Conservation (phyloP, 2,888 invertebrate genomes). For the Eulithis prunata region DNA sequence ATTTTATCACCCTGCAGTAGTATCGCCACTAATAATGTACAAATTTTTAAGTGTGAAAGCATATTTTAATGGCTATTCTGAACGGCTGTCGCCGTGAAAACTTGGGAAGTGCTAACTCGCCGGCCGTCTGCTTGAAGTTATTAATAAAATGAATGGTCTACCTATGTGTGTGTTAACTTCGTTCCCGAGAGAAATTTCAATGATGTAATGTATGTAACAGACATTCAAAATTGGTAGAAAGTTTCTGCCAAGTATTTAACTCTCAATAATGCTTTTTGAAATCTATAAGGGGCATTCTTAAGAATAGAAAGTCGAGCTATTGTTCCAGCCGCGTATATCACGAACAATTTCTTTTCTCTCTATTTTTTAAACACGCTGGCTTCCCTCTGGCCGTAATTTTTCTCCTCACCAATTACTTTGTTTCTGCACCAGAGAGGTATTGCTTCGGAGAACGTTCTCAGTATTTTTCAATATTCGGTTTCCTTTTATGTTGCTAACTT, state of each 20-base stretch:
- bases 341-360: constrained; percentile 58
- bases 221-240: constrained; percentile 28
- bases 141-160: constrained; percentile 59
- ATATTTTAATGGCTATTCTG: constrained; percentile 58
- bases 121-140: constrained; percentile 49
- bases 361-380: constrained; percentile 61
- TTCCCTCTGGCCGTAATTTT: constrained; percentile 65
- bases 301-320: constrained; percentile 54
- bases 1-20: constrained; percentile 37
- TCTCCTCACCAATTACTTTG: constrained; percentile 72
- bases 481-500: constrained; percentile 37
- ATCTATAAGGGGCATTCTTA: constrained; percentile 44
- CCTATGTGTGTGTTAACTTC: constrained; percentile 48
- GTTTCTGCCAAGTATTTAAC: constrained; percentile 11
- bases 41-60: constrained; percentile 52
- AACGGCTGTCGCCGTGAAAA: constrained; percentile 58
- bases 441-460: constrained; percentile 50
- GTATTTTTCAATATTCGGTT: constrained; percentile 57
- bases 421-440: constrained; percentile 61
- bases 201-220: constrained; percentile 31
- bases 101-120: constrained; percentile 53
- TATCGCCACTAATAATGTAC: constrained; percentile 44
- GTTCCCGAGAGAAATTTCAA: constrained; percentile 29
- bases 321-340: constrained; percentile 58
- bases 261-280: constrained; percentile 16